These are phyloP conservation scores for Eurois occulta DNA, from an alignment of 2,888 invertebrate species.

Conservation along the genomic window DNA sequence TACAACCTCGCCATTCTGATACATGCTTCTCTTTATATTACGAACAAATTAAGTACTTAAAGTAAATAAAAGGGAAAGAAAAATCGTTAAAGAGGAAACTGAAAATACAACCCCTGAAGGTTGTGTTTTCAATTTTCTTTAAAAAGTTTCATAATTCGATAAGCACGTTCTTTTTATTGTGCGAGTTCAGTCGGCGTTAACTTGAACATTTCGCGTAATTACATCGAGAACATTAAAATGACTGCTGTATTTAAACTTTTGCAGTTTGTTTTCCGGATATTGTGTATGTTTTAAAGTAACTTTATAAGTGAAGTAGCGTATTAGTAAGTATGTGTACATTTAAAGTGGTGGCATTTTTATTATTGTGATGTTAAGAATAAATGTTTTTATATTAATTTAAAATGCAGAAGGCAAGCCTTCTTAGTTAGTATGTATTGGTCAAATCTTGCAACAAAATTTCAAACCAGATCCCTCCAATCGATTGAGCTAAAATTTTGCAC, in stretches of 20 bases:
- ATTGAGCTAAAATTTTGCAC: not conserved
- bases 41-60: slow-evolving; percentile 10
- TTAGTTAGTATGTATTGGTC: not conserved
- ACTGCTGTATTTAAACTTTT: slow-evolving; percentile 31
- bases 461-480: not conserved
- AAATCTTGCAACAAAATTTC: not conserved
- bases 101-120: slow-evolving; percentile 13
- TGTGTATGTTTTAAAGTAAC: slow-evolving; percentile 7
- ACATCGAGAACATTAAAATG: slow-evolving; percentile 34
- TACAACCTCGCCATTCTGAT: not conserved
- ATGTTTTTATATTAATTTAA: not conserved
- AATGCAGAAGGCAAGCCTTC: not conserved
- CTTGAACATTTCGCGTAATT: slow-evolving; percentile 53
- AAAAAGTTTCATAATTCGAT: slow-evolving; percentile 53
- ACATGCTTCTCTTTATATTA: not conserved
- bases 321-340: not conserved
- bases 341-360: not conserved
- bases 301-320: not conserved
- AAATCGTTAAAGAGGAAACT: slow-evolving; percentile 20
- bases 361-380: not conserved
- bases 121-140: slow-evolving; percentile 45
- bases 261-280: not conserved
- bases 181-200: slow-evolving; percentile 49
- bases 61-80: slow-evolving; percentile 30
- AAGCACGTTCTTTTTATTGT: slow-evolving; percentile 44